Conservation (phyloP, 2,113 vertebrate species). For the Riparia riparia region DNA sequence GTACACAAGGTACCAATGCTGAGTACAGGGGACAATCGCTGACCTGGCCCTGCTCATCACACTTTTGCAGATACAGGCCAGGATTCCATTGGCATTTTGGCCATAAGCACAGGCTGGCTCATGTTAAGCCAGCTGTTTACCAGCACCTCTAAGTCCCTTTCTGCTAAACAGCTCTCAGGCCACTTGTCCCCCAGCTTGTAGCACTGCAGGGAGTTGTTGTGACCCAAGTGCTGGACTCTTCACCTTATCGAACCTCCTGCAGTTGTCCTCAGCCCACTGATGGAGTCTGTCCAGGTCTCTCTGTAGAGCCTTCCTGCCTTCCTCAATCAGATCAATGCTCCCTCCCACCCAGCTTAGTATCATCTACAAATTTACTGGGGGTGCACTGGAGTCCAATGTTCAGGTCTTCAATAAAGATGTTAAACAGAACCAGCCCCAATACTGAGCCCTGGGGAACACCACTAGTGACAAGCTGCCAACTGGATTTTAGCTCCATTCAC, state of each 20-base stretch:
- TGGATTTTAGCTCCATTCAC: neutral
- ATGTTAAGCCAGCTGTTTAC: neutral
- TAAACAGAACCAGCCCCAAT: neutral
- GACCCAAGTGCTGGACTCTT: neutral
- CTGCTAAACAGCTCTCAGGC: neutral
- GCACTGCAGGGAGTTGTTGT: neutral
- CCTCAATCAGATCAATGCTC: neutral
- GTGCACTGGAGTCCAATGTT: neutral
- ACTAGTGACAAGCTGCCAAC: neutral
- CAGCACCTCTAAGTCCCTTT: neutral
- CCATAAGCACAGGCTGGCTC: neutral
- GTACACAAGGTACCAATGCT: neutral
- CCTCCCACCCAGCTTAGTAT: neutral
- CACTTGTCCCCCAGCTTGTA: neutral
- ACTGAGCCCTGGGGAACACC: neutral
- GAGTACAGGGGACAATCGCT: rapidly evolving
- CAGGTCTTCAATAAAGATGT: neutral
- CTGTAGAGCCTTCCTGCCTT: neutral
- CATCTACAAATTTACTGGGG: neutral
- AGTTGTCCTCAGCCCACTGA: neutral
- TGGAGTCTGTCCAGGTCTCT: neutral
- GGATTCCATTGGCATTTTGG: neutral
- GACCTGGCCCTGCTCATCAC: neutral
- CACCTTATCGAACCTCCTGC: neutral
- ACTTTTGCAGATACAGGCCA: too few relatives aligned